Percentiles rank a stretch among this genome's conserved stretches.
Evolutionary conservation across 2,797 vertebrate species (phyloP).

Genomic region (Acanthurus leucopareius): DNA sequence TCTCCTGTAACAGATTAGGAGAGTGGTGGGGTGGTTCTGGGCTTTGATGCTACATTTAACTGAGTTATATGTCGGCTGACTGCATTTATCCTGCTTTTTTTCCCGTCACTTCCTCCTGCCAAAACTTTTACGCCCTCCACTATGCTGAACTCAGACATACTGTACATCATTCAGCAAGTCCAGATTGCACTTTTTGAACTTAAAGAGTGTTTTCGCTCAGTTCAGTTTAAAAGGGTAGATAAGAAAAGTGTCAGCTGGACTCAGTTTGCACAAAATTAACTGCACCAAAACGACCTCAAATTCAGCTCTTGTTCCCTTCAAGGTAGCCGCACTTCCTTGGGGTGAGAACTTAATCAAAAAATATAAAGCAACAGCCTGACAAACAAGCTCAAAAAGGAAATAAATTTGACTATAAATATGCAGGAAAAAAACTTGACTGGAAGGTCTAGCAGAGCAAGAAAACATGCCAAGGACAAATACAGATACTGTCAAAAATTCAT

Average conservation of each 20-base stretch:
- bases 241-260: constrained; percentile 6
- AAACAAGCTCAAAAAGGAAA: not conserved
- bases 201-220: constrained; percentile 6
- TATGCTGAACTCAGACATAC: not conserved
- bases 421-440: not conserved
- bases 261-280: constrained; percentile 3
- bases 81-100: constrained; percentile 15
- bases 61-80: constrained; percentile 16
- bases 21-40: not conserved
- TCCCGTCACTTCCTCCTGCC: not conserved
- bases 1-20: constrained; percentile 13
- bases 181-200: constrained; percentile 6
- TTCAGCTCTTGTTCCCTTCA: constrained; percentile 15
- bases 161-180: constrained; percentile 26
- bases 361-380: not conserved
- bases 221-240: not conserved
- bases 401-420: not conserved
- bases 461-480: constrained; percentile 10
- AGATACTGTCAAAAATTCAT: not conserved
- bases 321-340: not conserved
- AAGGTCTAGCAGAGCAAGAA: not conserved
- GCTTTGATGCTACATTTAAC: constrained; percentile 31
- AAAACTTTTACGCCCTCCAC: constrained; percentile 6
- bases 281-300: not conserved
- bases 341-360: constrained; percentile 14